These are phyloP conservation scores for Psix sp. DNA, from an alignment of 1,140 invertebrate species.

Conservation along the genomic window DNA sequence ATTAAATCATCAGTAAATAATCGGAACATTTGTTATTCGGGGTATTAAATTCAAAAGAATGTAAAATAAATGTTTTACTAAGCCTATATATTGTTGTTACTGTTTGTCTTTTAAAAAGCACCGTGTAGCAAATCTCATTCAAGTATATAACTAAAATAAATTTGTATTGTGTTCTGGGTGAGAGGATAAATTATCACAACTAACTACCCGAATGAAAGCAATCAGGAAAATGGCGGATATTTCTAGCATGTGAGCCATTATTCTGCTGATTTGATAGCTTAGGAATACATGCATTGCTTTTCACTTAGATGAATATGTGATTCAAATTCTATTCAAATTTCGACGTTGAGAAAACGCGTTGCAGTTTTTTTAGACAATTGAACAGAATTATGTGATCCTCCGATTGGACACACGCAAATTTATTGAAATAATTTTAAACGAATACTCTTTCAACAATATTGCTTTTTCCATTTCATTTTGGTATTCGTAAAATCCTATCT, in stretches of 20 bases:
- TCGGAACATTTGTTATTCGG: too few species aligned
- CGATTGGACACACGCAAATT: too few species aligned
- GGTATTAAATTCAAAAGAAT: too few species aligned
- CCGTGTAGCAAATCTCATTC: slow-evolving; percentile 5
- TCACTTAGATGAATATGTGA: slow-evolving; percentile 36
- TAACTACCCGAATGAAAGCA: slow-evolving; percentile 30
- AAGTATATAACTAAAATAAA: not conserved
- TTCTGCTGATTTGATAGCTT: slow-evolving; percentile 40
- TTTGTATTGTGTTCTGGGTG: slow-evolving; percentile 14
- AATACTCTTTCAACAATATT: too few species aligned
- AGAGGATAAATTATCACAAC: slow-evolving; percentile 37
- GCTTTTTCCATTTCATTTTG: too few species aligned
- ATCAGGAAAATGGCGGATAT: slow-evolving; percentile 41
- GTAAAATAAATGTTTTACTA: too few species aligned
- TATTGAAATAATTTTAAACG: too few species aligned
- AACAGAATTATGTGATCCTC: not conserved
- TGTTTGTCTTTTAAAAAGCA: slow-evolving; percentile 5
- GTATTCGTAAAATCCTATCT: too few species aligned
- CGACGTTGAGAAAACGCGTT: slow-evolving; percentile 10
- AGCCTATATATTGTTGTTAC: slow-evolving; percentile 3
- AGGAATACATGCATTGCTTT: slow-evolving; percentile 44
- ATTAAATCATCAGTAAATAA: too few species aligned
- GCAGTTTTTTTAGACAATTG: slow-evolving; percentile 8
- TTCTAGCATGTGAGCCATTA: slow-evolving; percentile 28
- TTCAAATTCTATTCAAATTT: slow-evolving; percentile 22